Evolutionary conservation across 2,113 vertebrate species (phyloP), one percentile per base, ranked within the genome.

Genomic region (Centropus bengalensis): DNA sequence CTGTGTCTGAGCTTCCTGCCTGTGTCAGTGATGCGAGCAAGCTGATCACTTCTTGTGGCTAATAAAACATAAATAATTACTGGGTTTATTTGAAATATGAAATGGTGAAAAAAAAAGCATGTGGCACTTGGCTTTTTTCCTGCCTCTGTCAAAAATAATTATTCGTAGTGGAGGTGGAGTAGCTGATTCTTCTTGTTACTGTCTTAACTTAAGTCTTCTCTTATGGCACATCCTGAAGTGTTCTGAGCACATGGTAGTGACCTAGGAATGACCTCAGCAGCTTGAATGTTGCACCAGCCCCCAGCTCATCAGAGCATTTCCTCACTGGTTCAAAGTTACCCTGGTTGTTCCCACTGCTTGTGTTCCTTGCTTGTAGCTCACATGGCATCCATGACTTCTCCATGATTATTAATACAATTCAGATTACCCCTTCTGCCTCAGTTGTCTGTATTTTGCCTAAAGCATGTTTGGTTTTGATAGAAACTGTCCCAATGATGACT

Each of bases 21-120:
- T 76, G 10, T 89, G 73, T 89, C 80, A 71, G 0, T 69, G 59
- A 49, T 49, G 47, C 21, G 47, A 49, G 47, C 71, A 94, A 84
- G 22, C 60, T 87, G 80, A 92, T 87, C 27, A 81, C 18, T 24
- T 69, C 8, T 66, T 78, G 27, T 66, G 81, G 76, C 42, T 91
- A 97, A 96, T 97, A 97, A 97, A 97, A 80, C 74, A 90, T 64
- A 84, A 91, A 70, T 74, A 84, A 88, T 91, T 62, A 74, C 56
- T 52, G 82, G 40, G 55, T 94, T 84, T 82, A 49, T 60, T 82
- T 42, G 55, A 78, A 88, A 70, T 64, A 81, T 0, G n/a, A 86
- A 91, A 63, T 4, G 11, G n/a, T 91, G 44, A 4, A 67, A 81
- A 67, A 81, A 80, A 66, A 82, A 64, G 5, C 17, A 27, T 26